Conservation (phyloP, 2,888 invertebrate genomes). For the Octonoba sinensis region DNA sequence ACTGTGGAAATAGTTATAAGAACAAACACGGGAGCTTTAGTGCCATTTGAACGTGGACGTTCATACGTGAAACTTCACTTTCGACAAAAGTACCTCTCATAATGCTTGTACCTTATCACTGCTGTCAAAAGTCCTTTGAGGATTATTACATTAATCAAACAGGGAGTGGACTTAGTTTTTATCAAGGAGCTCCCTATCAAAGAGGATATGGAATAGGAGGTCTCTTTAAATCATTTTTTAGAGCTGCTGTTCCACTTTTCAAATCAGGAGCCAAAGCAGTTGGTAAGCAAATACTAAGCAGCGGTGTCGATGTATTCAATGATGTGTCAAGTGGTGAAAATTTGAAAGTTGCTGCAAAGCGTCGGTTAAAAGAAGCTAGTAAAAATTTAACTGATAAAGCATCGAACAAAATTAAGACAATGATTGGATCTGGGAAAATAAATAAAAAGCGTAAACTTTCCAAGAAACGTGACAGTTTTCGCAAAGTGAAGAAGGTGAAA, state of each 20-base stretch:
- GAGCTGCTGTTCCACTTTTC: slow-evolving; percentile 20
- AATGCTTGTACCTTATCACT: slow-evolving; percentile 22
- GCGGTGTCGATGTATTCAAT: no score
- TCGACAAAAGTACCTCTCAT: slow-evolving; percentile 13
- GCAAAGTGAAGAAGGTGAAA: slow-evolving; percentile 5
- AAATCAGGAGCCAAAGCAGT: slow-evolving; percentile 21
- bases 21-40: no score
- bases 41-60: no score
- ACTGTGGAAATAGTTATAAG: no score
- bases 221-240: slow-evolving; percentile 20
- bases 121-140: no score
- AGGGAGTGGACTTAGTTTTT: slow-evolving; percentile 16
- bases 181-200: slow-evolving; percentile 10
- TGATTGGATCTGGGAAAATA: slow-evolving; percentile 24
- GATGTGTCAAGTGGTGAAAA: no score
- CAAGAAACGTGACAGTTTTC: slow-evolving; percentile 1
- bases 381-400: slow-evolving; percentile 8
- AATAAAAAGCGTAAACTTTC: slow-evolving; percentile 11
- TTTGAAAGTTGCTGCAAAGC: slow-evolving; percentile 6
- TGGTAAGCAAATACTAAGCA: no score
- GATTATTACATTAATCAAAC: no score
- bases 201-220: slow-evolving; percentile 31
- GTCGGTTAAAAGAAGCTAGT: slow-evolving; percentile 9
- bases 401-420: background rate
- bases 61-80: slow-evolving; percentile 4